These are phyloP conservation scores for Eulithis testata DNA, from an alignment of 2,888 invertebrate genomes.

Conservation along the genomic window DNA sequence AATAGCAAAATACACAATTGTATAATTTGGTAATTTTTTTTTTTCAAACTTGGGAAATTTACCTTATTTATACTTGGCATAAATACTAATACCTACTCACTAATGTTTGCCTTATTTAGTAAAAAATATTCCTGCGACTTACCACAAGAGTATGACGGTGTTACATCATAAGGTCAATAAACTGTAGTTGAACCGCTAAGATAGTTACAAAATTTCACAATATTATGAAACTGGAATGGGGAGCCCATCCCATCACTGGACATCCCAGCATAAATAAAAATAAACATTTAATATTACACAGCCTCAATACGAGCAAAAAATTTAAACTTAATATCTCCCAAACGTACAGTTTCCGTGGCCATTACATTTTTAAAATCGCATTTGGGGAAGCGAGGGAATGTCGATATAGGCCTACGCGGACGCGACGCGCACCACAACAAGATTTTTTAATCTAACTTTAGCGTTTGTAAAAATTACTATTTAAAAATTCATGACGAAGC, in stretches of 20 bases:
- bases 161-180: background rate
- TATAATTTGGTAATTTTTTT: no score
- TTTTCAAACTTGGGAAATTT: no score
- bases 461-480: conserved; percentile 85
- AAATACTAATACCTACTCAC: no score
- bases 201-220: conserved; percentile 51
- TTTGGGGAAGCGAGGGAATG: conserved; percentile 59
- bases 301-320: conserved; percentile 72
- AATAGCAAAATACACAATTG: no score
- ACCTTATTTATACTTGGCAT: no score
- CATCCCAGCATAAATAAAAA: conserved; percentile 58
- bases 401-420: conserved; percentile 78
- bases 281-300: conserved; percentile 75
- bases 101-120: no score
- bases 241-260: conserved; percentile 53
- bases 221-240: conserved; percentile 58
- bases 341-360: conserved; percentile 65
- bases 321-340: conserved; percentile 78
- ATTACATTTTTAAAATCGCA: conserved; percentile 82
- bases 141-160: background rate
- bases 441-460: conserved; percentile 84
- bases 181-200: background rate
- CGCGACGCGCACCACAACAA: conserved; percentile 65
- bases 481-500: conserved; percentile 80
- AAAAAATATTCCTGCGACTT: no score